phyloP scores from a whole-genome alignment of 2,888 invertebrate genomes.

The Syritta pipiens region DNA sequence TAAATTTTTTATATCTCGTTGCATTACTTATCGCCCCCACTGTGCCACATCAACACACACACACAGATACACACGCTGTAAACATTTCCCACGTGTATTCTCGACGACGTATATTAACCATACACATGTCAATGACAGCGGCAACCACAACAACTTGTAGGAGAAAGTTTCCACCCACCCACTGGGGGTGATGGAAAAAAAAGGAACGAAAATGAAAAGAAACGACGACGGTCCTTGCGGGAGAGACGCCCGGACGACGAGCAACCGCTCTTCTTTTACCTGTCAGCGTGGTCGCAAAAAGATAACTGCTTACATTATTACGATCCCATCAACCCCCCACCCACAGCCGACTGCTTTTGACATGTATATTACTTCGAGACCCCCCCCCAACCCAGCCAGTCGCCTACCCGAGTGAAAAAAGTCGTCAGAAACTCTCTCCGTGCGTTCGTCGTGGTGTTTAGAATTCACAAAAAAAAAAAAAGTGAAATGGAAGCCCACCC shows the following conservation, averaged over 20 bases:
- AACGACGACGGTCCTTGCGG: too few relatives aligned
- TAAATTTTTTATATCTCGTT: constrained; percentile 13
- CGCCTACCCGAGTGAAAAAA: not conserved
- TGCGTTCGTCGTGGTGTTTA: too few relatives aligned
- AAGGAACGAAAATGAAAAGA: too few relatives aligned
- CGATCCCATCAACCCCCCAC: constrained; percentile 7
- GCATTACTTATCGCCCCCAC: not conserved
- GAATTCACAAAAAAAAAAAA: not conserved
- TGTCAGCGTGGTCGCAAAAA: constrained; percentile 39
- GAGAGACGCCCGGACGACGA: not conserved
- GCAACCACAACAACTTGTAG: constrained; percentile 27
- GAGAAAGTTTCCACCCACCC: constrained; percentile 12
- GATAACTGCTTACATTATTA: constrained; percentile 50
- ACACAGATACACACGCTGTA: not conserved
- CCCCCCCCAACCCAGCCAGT: not conserved
- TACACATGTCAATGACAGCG: constrained; percentile 46
- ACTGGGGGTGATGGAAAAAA: not conserved
- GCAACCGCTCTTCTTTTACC: constrained; percentile 7
- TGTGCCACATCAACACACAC: not conserved
- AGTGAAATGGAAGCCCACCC: not conserved
- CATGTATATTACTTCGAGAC: constrained; percentile 32
- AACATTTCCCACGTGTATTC: constrained; percentile 21
- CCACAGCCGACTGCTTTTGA: constrained; percentile 31
- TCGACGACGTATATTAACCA: constrained; percentile 26
- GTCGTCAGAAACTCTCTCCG: constrained; percentile 16